Conservation (phyloP, 2,113 vertebrate genomes). For the Camelus dromedarius region DNA sequence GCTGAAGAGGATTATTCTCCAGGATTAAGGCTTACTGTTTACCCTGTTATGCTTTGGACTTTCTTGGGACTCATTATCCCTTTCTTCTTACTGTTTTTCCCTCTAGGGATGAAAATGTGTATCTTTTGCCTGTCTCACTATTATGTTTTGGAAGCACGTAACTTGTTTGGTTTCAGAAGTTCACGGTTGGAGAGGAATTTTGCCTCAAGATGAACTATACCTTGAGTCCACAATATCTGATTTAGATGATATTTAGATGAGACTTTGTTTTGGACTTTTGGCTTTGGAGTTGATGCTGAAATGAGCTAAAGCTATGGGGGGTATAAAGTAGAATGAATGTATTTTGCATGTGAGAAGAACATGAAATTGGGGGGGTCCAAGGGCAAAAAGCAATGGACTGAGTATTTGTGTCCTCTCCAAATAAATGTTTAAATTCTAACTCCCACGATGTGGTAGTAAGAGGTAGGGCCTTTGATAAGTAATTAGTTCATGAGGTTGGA, state of each 20-base stretch:
- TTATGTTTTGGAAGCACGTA: neutral
- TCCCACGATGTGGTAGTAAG: neutral
- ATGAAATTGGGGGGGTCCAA: neutral
- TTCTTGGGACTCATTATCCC: neutral
- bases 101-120: neutral
- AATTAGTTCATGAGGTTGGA: neutral
- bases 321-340: neutral
- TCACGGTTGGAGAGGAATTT: neutral
- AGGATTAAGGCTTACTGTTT: neutral
- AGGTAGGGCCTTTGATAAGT: neutral
- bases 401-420: neutral
- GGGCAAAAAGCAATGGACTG: neutral
- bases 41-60: neutral
- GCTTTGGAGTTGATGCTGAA: neutral
- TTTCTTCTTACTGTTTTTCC: neutral
- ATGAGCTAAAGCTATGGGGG: neutral
- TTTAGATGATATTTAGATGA: neutral
- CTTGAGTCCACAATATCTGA: neutral
- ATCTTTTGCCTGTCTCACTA: neutral
- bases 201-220: neutral
- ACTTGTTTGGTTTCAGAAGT: neutral
- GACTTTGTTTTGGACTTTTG: no score
- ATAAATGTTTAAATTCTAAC: neutral
- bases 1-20: neutral
- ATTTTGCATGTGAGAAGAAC: neutral